A percentile compares a stretch with the other conserved stretches of the same genome.
Evolutionary conservation across 2,797 vertebrate species (phyloP).

Genomic region (Phrynocephalus forsythii): DNA sequence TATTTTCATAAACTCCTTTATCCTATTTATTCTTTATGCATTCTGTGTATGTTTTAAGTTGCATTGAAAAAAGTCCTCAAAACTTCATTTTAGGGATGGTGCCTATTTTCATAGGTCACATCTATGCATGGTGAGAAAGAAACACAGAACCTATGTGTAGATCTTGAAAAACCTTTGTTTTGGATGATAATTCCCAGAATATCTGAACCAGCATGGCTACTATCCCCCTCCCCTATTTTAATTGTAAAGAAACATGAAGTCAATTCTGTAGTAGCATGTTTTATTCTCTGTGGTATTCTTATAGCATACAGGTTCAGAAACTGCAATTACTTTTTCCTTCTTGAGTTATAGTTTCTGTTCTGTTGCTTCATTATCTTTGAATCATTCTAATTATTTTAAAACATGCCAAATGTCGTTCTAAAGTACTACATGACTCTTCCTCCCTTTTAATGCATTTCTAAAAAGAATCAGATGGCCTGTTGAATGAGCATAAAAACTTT

Average conservation of each 20-base stretch:
- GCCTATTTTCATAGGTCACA: not conserved
- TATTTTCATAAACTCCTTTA: not conserved
- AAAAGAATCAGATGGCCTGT: not conserved
- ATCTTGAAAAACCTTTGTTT: no score
- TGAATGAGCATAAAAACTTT: not conserved
- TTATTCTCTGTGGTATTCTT: not conserved
- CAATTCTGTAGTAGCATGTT: not conserved
- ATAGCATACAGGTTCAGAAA: not conserved
- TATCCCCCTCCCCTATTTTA: not conserved
- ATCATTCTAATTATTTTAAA: no score
- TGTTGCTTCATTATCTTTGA: no score
- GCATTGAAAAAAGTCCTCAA: not conserved
- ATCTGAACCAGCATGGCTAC: no score
- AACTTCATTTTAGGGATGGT: not conserved
- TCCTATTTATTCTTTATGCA: not conserved
- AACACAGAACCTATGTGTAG: not conserved
- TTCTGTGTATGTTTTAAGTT: not conserved
- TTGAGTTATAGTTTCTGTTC: not conserved
- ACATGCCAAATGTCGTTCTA: not conserved
- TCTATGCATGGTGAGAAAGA: not conserved
- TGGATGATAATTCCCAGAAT: no score
- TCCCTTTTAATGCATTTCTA: not conserved
- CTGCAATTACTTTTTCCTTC: not conserved
- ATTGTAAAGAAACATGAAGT: not conserved
- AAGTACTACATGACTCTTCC: no score